phyloP scores from a whole-genome alignment of 2,797 vertebrate species.

The Sebastes kiyomatsui region DNA sequence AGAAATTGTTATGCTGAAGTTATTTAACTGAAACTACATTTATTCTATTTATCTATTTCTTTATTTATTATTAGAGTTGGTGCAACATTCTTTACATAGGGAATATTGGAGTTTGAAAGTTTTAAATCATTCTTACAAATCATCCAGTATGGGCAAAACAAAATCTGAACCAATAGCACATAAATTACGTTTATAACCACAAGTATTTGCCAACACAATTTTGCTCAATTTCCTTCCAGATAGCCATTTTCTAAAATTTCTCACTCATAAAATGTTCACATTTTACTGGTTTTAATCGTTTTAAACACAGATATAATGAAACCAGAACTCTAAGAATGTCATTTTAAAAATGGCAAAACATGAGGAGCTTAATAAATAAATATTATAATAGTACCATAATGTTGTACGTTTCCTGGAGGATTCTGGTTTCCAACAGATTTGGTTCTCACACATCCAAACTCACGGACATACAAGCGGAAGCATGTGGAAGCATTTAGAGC shows the following conservation, averaged over 20 bases:
- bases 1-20: too few species aligned
- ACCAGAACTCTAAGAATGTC: neutral
- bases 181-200: neutral
- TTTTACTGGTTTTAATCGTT: accelerated
- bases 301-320: neutral
- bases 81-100: too few species aligned
- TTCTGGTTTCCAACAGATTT: slow-evolving; percentile 22
- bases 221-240: neutral
- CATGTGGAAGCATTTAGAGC: slow-evolving; percentile 72
- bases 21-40: too few species aligned
- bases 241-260: neutral
- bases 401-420: neutral
- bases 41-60: too few species aligned
- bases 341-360: neutral
- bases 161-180: neutral
- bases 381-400: neutral
- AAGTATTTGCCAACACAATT: neutral
- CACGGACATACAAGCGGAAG: slow-evolving; percentile 13
- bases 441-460: slow-evolving; percentile 16
- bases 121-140: neutral
- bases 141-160: accelerated
- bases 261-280: neutral
- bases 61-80: too few species aligned
- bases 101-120: neutral
- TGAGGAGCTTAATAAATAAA: neutral